Evolutionary conservation across 2,888 invertebrate genomes (phyloP), one percentile per base, ranked within the genome.

Genomic region (Chydorus sphaericus): DNA sequence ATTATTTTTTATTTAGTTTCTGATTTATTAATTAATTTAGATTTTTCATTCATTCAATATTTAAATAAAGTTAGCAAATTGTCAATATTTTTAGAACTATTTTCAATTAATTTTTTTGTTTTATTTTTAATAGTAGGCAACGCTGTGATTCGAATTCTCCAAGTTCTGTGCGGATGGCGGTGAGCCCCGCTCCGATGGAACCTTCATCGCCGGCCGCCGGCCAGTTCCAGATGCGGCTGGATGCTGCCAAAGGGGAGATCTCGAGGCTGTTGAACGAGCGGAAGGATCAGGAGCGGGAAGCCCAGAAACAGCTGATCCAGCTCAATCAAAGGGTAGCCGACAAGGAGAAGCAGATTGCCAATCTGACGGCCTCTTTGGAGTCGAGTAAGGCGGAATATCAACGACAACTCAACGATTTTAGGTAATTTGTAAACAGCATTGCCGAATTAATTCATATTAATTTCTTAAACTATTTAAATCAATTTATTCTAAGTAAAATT

Each of bases 171-270:
- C n/a, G n/a, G n/a, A n/a, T 28, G 8, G 20, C 44, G 23, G 44
- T 44, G n/a, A 7, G 14, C 28, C 28, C 44, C 44, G 44, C 28
- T 44, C 44, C 44, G 44, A 23, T 33, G 8, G 8, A 10, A 10
- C 33, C 33, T 33, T 14, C 33, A 33, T 14, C 33, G 44, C 26
- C 26, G n/a, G 7, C 20, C 5, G 44, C 39, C 39, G 16, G 16
- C n/a, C 16, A 20, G 39, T 39, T 26, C n/a, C 31, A 36, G n/a
- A 14, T 5, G 8, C 31, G 52, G 36, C 52, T 52, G 31, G 52
- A 52, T 7, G 52, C 52, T 20, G 52, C 36, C 52, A 52, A 52
- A 26, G 31, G n/a, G 10, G 52, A 52, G 23, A 52, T 36, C 14
- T 14, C 33, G 11, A 16, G 36, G 23, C 26, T 52, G 52, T 20